A percentile compares a stretch with the other conserved stretches of the same genome.
Conservation (phyloP, 2,888 invertebrate species). For the Philhelius pedissequus region DNA sequence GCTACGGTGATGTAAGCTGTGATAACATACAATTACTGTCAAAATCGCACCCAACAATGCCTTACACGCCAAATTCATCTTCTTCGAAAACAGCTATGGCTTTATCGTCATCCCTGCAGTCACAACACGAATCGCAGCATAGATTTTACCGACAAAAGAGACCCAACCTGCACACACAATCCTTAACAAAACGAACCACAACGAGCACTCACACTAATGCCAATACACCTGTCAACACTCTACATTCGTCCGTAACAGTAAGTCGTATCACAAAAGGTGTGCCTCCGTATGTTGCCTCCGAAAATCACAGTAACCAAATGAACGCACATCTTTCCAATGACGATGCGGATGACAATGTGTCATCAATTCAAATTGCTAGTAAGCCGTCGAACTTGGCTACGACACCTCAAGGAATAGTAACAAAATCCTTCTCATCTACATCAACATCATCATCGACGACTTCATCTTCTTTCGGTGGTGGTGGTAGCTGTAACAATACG, state of each 20-base stretch:
- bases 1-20: conserved; percentile 30
- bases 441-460: conserved; percentile 61
- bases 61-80: conserved; percentile 12
- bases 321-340: background rate
- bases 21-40: conserved; percentile 60
- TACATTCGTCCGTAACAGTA: conserved; percentile 31
- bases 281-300: conserved; percentile 12
- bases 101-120: conserved; percentile 29
- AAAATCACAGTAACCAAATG: conserved; percentile 32
- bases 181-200: conserved; percentile 46
- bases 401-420: conserved; percentile 55
- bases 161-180: conserved; percentile 32
- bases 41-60: conserved; percentile 43
- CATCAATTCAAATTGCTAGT: conserved; percentile 49
- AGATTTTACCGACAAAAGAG: conserved; percentile 65
- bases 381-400: conserved; percentile 37
- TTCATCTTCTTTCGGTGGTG: conserved; percentile 59
- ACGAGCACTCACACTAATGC: conserved; percentile 8
- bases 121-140: conserved; percentile 47
- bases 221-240: conserved; percentile 31
- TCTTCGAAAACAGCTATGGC: conserved; percentile 11
- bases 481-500: background rate
- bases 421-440: conserved; percentile 52
- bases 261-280: conserved; percentile 26
- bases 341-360: conserved; percentile 41